These are phyloP conservation scores for Sphinx pinastri DNA, from an alignment of 2,888 invertebrate genomes.

Conservation along the genomic window DNA sequence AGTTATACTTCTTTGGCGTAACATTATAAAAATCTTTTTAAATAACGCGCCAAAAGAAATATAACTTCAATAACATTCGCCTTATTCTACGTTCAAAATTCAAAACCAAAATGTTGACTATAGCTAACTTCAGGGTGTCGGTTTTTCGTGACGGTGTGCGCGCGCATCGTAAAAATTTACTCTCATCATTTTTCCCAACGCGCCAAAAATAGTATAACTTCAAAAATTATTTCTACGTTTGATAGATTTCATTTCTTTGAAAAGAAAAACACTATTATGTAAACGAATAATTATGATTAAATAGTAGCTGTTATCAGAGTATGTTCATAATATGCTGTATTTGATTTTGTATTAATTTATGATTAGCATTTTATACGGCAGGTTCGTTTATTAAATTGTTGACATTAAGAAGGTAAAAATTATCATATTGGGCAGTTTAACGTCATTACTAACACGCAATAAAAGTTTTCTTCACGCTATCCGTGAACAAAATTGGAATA, in stretches of 20 bases:
- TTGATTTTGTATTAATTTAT: background rate
- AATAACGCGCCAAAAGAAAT: too few relatives aligned
- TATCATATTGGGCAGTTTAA: constrained; percentile 13
- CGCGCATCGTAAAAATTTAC: too few relatives aligned
- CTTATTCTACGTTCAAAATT: too few relatives aligned
- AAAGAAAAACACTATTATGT: background rate
- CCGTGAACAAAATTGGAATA: background rate
- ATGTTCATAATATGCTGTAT: background rate
- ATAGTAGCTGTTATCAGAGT: background rate
- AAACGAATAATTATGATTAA: background rate
- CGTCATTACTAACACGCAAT: constrained; percentile 14
- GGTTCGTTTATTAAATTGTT: constrained; percentile 12
- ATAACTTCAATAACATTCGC: too few relatives aligned
- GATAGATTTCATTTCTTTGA: background rate
- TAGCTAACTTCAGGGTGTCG: too few relatives aligned
- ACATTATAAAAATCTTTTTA: too few relatives aligned
- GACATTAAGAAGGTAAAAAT: constrained; percentile 7
- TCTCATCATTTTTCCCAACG: too few relatives aligned
- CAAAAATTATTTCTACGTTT: too few relatives aligned
- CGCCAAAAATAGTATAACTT: too few relatives aligned
- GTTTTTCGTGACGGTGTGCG: too few relatives aligned
- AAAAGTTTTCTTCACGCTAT: constrained; percentile 17
- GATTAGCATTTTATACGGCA: background rate
- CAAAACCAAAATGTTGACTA: too few relatives aligned
- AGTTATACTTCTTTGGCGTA: too few relatives aligned